Conservation (phyloP, 2,888 invertebrate genomes). For the Sympetrum striolatum region DNA sequence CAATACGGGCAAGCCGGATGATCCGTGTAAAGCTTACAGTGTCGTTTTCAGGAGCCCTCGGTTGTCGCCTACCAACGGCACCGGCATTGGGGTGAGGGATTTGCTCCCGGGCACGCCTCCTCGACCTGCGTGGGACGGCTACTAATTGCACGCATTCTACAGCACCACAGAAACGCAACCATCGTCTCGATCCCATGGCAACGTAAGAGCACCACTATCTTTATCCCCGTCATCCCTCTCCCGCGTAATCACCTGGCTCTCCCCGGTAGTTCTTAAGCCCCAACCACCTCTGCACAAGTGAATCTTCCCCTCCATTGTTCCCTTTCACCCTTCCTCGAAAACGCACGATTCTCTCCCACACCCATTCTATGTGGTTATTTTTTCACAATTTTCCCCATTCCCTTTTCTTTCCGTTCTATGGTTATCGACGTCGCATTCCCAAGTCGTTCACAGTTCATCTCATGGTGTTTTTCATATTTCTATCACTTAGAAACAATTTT, state of each 20-base stretch:
- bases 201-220: background rate
- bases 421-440: background rate
- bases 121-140: conserved; percentile 36
- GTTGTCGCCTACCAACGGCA: background rate
- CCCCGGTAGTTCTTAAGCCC: conserved; percentile 15
- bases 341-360: background rate
- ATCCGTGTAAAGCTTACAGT: conserved; percentile 5
- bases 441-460: background rate
- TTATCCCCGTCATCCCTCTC: background rate
- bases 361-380: background rate
- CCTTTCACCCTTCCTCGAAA: background rate
- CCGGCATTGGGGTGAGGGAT: background rate
- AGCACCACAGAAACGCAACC: background rate
- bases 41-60: background rate
- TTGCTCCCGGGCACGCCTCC: conserved; percentile 34
- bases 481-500: no score
- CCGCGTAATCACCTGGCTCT: conserved; percentile 13
- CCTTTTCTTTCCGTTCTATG: background rate
- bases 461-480: background rate
- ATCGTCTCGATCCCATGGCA: background rate
- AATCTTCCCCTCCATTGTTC: conserved; percentile 1
- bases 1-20: conserved; percentile 20
- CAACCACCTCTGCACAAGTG: conserved; percentile 31
- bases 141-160: conserved; percentile 42
- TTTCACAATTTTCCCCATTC: background rate